A percentile compares a stretch with the other conserved stretches of the same genome.
phyloP scores from a whole-genome alignment of 2,888 invertebrate species.

The Abrostola triplasia region DNA sequence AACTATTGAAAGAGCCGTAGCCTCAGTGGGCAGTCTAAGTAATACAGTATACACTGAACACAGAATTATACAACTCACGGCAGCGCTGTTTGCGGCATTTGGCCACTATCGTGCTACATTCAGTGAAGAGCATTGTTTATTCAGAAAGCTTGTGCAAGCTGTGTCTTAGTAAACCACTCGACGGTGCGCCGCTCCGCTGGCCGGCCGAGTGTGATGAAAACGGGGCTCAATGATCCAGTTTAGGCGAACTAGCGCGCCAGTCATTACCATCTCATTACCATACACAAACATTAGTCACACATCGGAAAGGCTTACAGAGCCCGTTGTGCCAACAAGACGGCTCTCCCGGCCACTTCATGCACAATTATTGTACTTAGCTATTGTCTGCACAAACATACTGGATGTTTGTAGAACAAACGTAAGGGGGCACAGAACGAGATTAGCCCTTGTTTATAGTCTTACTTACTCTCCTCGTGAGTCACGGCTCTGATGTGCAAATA shows the following conservation, averaged over 20 bases:
- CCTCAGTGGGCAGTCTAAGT: slow-evolving; percentile 11
- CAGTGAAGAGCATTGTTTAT: slow-evolving; percentile 72
- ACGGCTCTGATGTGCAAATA: slow-evolving; percentile 26
- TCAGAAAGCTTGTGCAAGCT: slow-evolving; percentile 77
- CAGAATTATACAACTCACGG: slow-evolving; percentile 55
- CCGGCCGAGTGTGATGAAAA: slow-evolving; percentile 68
- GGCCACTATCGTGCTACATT: slow-evolving; percentile 54
- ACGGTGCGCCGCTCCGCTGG: slow-evolving; percentile 70
- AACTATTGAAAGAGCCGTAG: slow-evolving; percentile 17
- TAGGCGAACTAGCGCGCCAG: slow-evolving; percentile 69
- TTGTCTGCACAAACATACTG: slow-evolving; percentile 81
- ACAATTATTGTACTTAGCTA: slow-evolving; percentile 86
- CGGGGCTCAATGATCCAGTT: slow-evolving; percentile 82
- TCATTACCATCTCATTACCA: slow-evolving; percentile 87
- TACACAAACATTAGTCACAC: slow-evolving; percentile 85
- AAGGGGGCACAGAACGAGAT: slow-evolving; percentile 82
- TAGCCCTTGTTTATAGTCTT: slow-evolving; percentile 79
- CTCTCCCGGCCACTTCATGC: slow-evolving; percentile 76
- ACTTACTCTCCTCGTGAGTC: slow-evolving; percentile 60
- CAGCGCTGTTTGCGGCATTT: slow-evolving; percentile 47
- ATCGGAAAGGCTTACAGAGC: slow-evolving; percentile 81
- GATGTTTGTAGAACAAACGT: slow-evolving; percentile 81
- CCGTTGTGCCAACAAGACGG: slow-evolving; percentile 79
- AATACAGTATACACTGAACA: slow-evolving; percentile 22
- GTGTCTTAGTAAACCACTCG: slow-evolving; percentile 68